Base-by-base conservation (phyloP, 2,797 vertebrate species). In the Rhyacichthys aspro region DNA sequence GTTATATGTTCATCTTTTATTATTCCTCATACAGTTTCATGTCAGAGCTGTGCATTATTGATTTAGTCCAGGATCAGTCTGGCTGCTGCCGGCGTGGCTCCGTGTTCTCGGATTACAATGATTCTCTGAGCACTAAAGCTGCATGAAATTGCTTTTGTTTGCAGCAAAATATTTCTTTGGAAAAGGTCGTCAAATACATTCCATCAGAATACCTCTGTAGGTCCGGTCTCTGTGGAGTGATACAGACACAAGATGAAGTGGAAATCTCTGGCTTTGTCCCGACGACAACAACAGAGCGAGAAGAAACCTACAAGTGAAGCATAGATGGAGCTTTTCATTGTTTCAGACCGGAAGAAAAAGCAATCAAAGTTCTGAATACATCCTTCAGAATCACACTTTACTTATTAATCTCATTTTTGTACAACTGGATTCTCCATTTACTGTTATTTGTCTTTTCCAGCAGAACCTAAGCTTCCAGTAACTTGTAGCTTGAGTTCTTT, bases 121-220 rank as follows among this genome's bases (percentile, higher is more conserved):
- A 82, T 83, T 83, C 85, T 62, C 74, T 73, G 57, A 71, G 75
- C 84, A 84, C 74, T 88, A 86, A 88, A 90, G 73, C 72, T 79
- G 86, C 89, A 90, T 91, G 84, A 89, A 90, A 91, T 89, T 89
- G 79, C 72, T 79, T 90, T 64, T 81, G 81, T 89, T 90, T 86
- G 75, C 50, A 55, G 49, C 62, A 88, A 72, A 45, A 58, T 49
- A 55, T 67, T 80, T 72, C 69, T 83, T 67, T 56, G 45, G 57
- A 72, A 66, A 59, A 52, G 50, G 81, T 56, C 56, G 65, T 53
- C 43, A 19, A 66, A 42, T 63, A 61, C 71, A 80, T 80, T 79
- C 60, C 83, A 76, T 88, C 72, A 81, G 61, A 80, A 70, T 18
- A 71, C 64, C 46, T 33, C 62, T 63, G 46, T 38, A 59, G 52